Percentiles rank a stretch among this genome's conserved stretches.
phyloP scores from a whole-genome alignment of 2,888 invertebrate species.

The Hybos culiciformis region DNA sequence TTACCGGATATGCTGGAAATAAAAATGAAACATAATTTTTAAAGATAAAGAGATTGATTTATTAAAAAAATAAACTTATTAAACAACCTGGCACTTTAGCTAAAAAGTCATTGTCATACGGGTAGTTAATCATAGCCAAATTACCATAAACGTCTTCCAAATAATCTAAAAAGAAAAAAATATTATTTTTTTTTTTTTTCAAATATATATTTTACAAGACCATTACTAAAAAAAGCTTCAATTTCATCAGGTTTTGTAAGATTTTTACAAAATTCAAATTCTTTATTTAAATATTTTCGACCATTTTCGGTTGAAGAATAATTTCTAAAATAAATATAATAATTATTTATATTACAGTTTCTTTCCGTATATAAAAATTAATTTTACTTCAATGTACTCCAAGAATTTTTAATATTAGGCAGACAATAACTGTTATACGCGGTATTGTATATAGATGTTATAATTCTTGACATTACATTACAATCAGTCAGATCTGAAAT shows the following conservation, averaged over 20 bases:
- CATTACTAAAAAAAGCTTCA: conserved; percentile 19
- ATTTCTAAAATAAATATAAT: conserved; percentile 28
- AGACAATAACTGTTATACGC: conserved; percentile 44
- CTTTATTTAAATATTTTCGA: conserved; percentile 49
- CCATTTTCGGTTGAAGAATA: conserved; percentile 47
- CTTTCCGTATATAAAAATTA: background rate
- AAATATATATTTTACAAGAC: background rate
- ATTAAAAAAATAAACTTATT: no score
- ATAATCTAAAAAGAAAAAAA: conserved; percentile 48
- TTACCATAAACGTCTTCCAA: conserved; percentile 58
- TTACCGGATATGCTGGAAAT: conserved; percentile 75
- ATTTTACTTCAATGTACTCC: conserved; percentile 56
- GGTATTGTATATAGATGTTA: conserved; percentile 57
- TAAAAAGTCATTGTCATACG: conserved; percentile 74
- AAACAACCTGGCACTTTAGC: no score
- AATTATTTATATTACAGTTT: background rate
- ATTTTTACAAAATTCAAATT: conserved; percentile 64
- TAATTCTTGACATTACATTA: conserved; percentile 58
- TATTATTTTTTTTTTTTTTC: conserved; percentile 2
- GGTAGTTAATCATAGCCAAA: conserved; percentile 92
- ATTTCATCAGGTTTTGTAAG: conserved; percentile 45
- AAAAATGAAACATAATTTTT: no score
- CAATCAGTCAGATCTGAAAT: conserved; percentile 55
- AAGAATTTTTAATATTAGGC: conserved; percentile 59
- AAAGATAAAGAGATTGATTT: no score